A percentile compares a stretch with the other conserved stretches of the same genome.
Evolutionary conservation across 2,888 invertebrate genomes (phyloP).

Genomic region (Brachyptera risi): DNA sequence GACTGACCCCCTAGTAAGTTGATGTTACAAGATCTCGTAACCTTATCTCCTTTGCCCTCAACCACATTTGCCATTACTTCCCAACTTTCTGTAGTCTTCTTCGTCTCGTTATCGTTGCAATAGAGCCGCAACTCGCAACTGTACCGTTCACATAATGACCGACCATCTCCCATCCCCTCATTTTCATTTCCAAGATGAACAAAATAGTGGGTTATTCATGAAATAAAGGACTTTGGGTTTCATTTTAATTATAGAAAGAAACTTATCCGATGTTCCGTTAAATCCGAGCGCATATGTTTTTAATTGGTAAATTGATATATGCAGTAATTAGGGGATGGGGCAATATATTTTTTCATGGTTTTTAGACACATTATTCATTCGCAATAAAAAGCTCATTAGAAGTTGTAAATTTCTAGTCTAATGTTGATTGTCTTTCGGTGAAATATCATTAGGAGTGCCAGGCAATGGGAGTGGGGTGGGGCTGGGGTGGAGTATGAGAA

Average conservation of each 20-base stretch:
- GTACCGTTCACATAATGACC: too few species aligned
- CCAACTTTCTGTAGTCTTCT: too few species aligned
- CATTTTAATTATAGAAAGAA: background rate
- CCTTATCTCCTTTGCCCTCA: too few species aligned
- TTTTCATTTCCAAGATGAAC: too few species aligned
- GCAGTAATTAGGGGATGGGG: constrained; percentile 1
- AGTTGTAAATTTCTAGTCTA: constrained; percentile 8
- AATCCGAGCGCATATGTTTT: constrained; percentile 1
- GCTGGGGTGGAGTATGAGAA: background rate
- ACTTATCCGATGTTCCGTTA: background rate
- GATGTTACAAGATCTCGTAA: too few species aligned
- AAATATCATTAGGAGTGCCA: background rate
- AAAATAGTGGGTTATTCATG: too few species aligned
- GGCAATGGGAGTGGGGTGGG: background rate
- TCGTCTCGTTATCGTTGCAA: too few species aligned
- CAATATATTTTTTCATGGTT: constrained; percentile 4
- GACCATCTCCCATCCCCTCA: too few species aligned
- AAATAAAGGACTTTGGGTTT: too few species aligned
- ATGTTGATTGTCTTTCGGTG: constrained; percentile 3
- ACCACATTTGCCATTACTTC: too few species aligned
- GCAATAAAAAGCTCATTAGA: constrained; percentile 8
- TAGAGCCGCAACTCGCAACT: too few species aligned
- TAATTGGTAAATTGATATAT: constrained; percentile 8
- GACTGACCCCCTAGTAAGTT: too few species aligned
- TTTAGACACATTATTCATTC: background rate